Conservation (phyloP, 2,113 vertebrate genomes). For the Xiphophorus couchianus region DNA sequence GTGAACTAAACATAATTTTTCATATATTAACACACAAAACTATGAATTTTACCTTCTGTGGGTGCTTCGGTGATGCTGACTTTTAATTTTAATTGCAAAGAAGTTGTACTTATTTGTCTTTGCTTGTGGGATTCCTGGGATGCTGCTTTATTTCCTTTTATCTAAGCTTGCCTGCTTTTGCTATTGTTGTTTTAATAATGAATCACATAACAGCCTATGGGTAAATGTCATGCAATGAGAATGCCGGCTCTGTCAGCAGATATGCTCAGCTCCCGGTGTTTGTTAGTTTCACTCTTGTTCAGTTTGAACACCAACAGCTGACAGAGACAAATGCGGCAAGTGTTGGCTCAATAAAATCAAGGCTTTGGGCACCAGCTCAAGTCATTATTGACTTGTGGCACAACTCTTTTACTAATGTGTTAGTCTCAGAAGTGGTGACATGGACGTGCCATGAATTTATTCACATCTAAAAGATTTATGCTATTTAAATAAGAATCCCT, state of each 20-base stretch:
- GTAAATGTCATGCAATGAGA: background rate
- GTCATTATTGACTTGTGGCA: conserved; percentile 18
- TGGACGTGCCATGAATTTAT: conserved; percentile 10
- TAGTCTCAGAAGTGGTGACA: background rate
- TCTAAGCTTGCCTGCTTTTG: conserved; percentile 6
- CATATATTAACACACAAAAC: too few species aligned
- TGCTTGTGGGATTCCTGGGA: background rate
- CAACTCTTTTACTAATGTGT: conserved; percentile 36
- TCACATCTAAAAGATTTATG: conserved; percentile 8
- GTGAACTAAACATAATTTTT: background rate
- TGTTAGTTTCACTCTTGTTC: conserved; percentile 15
- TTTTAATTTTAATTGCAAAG: too few species aligned
- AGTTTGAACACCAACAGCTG: conserved; percentile 33
- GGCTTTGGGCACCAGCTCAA: conserved; percentile 27
- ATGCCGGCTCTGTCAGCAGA: conserved; percentile 28
- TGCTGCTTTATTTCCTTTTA: background rate
- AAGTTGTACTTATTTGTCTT: background rate
- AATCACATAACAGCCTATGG: conserved; percentile 10
- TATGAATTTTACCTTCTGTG: too few species aligned
- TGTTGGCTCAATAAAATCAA: conserved; percentile 50
- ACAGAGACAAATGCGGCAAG: conserved; percentile 39
- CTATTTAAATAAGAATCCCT: background rate
- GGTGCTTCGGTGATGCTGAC: too few species aligned
- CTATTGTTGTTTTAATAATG: conserved; percentile 23
- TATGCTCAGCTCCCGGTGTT: background rate